These are phyloP conservation scores for Apis laboriosa DNA, from an alignment of 1,140 invertebrate species.

Conservation along the genomic window DNA sequence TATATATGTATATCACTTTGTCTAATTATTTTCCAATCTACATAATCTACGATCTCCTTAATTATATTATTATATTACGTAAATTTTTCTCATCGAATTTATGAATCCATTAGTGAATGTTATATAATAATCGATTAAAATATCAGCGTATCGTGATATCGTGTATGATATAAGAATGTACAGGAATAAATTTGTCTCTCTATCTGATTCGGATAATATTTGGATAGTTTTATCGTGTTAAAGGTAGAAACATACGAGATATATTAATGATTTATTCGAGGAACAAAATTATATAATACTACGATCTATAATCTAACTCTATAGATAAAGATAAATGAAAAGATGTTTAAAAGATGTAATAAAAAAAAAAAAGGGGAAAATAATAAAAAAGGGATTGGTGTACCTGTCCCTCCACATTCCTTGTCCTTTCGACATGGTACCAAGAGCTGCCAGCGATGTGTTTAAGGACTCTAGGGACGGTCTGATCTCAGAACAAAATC, in stretches of 20 bases:
- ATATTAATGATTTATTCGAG: too few relatives aligned
- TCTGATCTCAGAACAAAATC: conserved; percentile 80
- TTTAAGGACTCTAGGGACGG: conserved; percentile 80
- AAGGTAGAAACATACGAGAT: too few relatives aligned
- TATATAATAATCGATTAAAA: too few relatives aligned
- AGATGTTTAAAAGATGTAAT: neutral
- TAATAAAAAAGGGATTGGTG: conserved; percentile 71
- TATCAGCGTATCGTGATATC: too few relatives aligned
- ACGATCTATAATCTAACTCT: neutral
- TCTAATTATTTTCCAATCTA: neutral
- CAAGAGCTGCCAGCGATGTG: conserved; percentile 80
- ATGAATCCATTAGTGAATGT: too few relatives aligned
- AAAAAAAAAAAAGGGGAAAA: conserved; percentile 23
- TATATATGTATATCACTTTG: neutral
- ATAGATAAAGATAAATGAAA: too few relatives aligned
- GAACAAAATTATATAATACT: too few relatives aligned
- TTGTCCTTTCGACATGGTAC: conserved; percentile 80
- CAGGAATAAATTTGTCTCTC: too few relatives aligned
- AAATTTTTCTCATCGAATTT: too few relatives aligned
- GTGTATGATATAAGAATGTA: too few relatives aligned
- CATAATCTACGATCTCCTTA: neutral
- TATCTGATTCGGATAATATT: too few relatives aligned
- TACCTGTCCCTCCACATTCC: conserved; percentile 84
- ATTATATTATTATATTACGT: neutral
- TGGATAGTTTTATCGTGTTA: too few relatives aligned